Conservation (phyloP, 2,113 vertebrate species). For the Neogale vison region DNA sequence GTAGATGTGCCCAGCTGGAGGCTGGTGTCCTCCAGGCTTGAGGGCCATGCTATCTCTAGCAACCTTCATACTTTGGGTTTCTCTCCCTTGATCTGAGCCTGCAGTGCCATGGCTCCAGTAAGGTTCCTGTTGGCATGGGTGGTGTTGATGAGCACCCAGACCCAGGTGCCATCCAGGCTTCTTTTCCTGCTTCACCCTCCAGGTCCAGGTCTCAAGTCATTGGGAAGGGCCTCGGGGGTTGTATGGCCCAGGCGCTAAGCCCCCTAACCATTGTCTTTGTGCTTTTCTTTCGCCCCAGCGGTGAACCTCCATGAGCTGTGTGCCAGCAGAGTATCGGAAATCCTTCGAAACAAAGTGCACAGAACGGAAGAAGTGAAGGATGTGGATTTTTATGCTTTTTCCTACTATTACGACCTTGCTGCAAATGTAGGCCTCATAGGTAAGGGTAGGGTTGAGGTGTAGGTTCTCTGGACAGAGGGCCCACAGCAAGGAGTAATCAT, state of each 20-base stretch:
- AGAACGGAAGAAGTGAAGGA: slow-evolving; percentile 84
- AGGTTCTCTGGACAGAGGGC: not conserved
- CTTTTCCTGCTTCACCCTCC: not conserved
- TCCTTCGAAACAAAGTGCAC: slow-evolving; percentile 89
- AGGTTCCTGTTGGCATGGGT: not conserved
- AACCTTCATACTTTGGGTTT: accelerated
- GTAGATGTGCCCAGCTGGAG: too few species aligned
- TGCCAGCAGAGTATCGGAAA: slow-evolving; percentile 86
- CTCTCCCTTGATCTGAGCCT: not conserved
- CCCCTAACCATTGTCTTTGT: not conserved
- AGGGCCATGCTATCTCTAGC: not conserved
- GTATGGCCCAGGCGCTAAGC: accelerated
- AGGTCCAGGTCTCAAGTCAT: not conserved
- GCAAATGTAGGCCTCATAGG: slow-evolving; percentile 90
- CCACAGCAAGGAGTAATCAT: not conserved
- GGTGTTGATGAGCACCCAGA: not conserved
- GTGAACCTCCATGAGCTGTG: slow-evolving; percentile 89
- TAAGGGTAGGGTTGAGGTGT: slow-evolving; percentile 65
- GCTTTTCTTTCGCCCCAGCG: slow-evolving; percentile 73
- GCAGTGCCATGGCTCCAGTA: not conserved
- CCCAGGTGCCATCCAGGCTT: not conserved
- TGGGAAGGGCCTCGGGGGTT: not conserved
- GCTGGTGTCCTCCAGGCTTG: not conserved
- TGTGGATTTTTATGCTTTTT: slow-evolving; percentile 94
- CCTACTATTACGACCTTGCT: slow-evolving; percentile 95